Evolutionary conservation across 2,888 invertebrate species (phyloP).

Genomic region (Cistogaster globosa): DNA sequence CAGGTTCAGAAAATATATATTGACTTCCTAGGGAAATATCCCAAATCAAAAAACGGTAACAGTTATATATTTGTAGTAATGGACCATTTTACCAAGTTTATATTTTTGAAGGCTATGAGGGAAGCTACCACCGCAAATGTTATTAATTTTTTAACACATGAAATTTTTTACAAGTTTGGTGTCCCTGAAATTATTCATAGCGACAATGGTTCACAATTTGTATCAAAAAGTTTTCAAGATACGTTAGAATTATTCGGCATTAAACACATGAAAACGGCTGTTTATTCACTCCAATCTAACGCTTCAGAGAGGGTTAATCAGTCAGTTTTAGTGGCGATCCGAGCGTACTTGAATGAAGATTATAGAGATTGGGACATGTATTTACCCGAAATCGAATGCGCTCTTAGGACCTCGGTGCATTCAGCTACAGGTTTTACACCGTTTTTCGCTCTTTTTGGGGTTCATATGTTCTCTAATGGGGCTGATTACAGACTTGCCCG

Average conservation of each 20-base stretch:
- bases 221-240: too few relatives aligned
- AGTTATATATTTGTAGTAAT: constrained; percentile 37
- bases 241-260: too few relatives aligned
- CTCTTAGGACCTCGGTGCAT: constrained; percentile 32
- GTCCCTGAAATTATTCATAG: neutral
- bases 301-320: too few relatives aligned
- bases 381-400: constrained; percentile 60
- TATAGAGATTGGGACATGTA: too few relatives aligned
- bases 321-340: constrained; percentile 76
- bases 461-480: neutral
- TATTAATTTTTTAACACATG: constrained; percentile 15
- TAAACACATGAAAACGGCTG: too few relatives aligned
- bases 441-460: neutral
- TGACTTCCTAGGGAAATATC: constrained; percentile 42
- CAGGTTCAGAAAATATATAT: constrained; percentile 33
- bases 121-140: neutral
- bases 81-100: too few relatives aligned
- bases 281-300: too few relatives aligned
- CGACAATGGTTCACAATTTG: constrained; percentile 55
- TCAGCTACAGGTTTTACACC: neutral
- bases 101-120: too few relatives aligned
- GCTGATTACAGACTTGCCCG: neutral
- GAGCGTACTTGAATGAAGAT: constrained; percentile 56
- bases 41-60: constrained; percentile 26
- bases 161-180: constrained; percentile 35